Conservation (phyloP, 2,888 invertebrate species). For the Macaria notata region DNA sequence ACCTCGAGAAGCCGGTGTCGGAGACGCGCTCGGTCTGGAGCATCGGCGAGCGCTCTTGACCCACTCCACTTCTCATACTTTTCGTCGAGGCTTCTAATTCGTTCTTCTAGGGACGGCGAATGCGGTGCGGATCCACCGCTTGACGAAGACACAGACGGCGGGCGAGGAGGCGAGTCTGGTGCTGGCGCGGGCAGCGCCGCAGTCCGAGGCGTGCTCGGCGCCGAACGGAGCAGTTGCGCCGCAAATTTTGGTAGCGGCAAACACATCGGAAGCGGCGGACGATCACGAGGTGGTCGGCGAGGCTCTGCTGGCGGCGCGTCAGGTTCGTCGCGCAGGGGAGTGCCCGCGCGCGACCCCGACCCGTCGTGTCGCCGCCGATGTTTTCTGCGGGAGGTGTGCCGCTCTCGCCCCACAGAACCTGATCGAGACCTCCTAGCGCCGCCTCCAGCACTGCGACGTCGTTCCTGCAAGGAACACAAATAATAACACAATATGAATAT, state of each 20-base stretch:
- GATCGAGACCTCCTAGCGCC: conserved; percentile 57
- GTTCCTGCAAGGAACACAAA: conserved; percentile 49
- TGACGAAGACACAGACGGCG: conserved; percentile 89
- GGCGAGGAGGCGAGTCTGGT: conserved; percentile 85
- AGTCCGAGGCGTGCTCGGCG: conserved; percentile 74
- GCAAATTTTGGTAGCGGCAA: conserved; percentile 95
- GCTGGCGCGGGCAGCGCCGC: conserved; percentile 73
- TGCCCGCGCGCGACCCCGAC: conserved; percentile 76
- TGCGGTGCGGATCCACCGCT: conserved; percentile 88
- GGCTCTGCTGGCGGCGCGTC: conserved; percentile 91
- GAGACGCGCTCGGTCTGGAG: conserved; percentile 82
- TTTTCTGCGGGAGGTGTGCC: conserved; percentile 68
- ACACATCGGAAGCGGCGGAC: conserved; percentile 87
- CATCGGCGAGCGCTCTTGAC: conserved; percentile 82
- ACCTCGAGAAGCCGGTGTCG: conserved; percentile 90
- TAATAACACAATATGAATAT: too few relatives aligned
- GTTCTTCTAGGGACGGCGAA: conserved; percentile 91
- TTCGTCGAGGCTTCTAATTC: conserved; percentile 95
- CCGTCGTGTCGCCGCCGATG: conserved; percentile 76
- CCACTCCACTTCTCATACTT: conserved; percentile 95
- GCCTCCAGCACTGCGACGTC: conserved; percentile 58
- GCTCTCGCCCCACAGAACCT: conserved; percentile 56
- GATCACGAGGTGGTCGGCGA: conserved; percentile 84
- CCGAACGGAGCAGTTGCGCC: conserved; percentile 83
- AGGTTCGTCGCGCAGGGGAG: conserved; percentile 84